Base-by-base conservation (phyloP, 2,113 vertebrate species). In the Marcusenius ussheri region DNA sequence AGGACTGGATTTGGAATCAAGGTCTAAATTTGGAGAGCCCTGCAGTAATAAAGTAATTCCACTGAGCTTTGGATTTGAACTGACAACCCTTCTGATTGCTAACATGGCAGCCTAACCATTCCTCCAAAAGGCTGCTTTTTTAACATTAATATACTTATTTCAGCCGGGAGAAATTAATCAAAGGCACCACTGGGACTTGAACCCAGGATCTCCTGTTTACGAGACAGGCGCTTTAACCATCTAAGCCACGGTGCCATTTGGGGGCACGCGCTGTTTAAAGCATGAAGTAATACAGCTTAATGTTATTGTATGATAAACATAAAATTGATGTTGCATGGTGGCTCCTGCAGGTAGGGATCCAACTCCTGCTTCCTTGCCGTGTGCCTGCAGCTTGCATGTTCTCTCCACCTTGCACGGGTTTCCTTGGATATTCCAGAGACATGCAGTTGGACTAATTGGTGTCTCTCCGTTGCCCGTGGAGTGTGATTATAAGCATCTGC, bases 231-330 rank as follows among this genome's bases (percentile, higher is more conserved):
- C 3, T 27, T 70, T 31, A 70, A 31, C 62, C n/a, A 70, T 3
- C 62, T 31, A 31, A 70, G 27, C 10, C n/a, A 70, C 3, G 1
- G 62, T 31, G 62, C 62, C n/a, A 31, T 27, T 66, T 1, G 0
- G 0, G 19, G 13, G 5, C 1, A 0, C 21, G 2, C 2, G 0
- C 6, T 2, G 3, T 3, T 74, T 74, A 15, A 15, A 3, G 31
- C 11, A 39, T 39, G 9, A 74, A 74, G 66, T 35, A 39, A 77
- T 39, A 31, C 13, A 35, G 11, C 10, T 77, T 17, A 77, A 77
- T 35, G 27, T 39, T 17, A 17, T 77, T 39, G 31, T 77, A 39
- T 39, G 9, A 15, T 77, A 17, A 35, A 77, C 31, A 39, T 77
- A 5, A 10, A 77, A 15, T 35, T 17, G 3, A 15, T 5, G 15